Base-by-base conservation (phyloP, 2,797 vertebrate species). In the Darevskia nairensis region DNA sequence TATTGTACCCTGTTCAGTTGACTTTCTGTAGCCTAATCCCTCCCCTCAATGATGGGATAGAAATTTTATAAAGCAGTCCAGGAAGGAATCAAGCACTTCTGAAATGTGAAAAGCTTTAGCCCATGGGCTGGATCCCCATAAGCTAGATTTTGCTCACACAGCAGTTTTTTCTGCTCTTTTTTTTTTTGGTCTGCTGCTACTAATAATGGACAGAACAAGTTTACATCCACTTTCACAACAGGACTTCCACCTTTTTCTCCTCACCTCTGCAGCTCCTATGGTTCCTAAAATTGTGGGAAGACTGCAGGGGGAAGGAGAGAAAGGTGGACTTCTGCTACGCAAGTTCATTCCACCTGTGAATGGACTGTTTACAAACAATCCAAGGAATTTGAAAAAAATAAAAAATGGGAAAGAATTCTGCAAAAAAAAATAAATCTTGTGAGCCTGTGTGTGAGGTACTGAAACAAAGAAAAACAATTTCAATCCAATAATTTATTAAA, bases 401-500 rank as follows among this genome's bases (percentile, higher is more conserved):
- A 13, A 8, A 82, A 68, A n/a, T 50, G 50, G 69, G 32, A 21
- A 17, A 25, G 27, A 79, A 80, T 39, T 68, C 21, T 39, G 25
- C 7, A 66, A n/a, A 25, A 74, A 61, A 71, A 55, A 25, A 74
- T 44, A 71, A 55, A 15, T 29, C 17, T 81, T 8, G 11, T 5
- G 75, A 85, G 11, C 8, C 27, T 39, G 8, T 59, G 55, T 72
- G n/a, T 17, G 55, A 84, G 61, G 76, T 61, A 61, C 35, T 46
- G 44, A 85, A 35, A 55, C 91, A 89, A 55, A 74, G 4, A 29
- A 74, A 74, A 19, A 21, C 35, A 89, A 91, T 90, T 91, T 92
- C 94, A 94, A 97, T 98, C 96, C 96, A 98, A 98, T 98, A 98
- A 98, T 98, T 98, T 98, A 98, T 98, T 98, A 98, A 98, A 98